A percentile compares a stretch with the other conserved stretches of the same genome.
phyloP scores from a whole-genome alignment of 1,140 invertebrate species.

The Apolygus lucorum region DNA sequence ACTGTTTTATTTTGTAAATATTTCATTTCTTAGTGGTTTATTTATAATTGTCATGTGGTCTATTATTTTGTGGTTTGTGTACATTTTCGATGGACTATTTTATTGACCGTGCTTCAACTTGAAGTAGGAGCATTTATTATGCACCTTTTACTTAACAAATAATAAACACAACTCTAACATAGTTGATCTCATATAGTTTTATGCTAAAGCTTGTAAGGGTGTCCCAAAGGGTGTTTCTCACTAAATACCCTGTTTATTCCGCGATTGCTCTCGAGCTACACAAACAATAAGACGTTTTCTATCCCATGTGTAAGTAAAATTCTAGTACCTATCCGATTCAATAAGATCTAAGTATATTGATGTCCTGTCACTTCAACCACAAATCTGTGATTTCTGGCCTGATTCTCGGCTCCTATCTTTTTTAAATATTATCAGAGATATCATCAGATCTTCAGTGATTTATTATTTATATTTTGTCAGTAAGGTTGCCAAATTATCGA shows the following conservation, averaged over 20 bases:
- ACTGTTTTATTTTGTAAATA: conserved; percentile 35
- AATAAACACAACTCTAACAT: not conserved
- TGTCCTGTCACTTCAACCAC: not conserved
- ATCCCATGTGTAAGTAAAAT: not conserved
- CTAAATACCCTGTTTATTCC: too few species aligned
- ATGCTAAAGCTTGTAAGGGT: not conserved
- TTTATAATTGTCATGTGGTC: conserved; percentile 36
- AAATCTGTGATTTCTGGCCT: not conserved
- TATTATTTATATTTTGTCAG: too few species aligned
- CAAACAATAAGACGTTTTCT: not conserved
- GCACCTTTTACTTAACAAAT: not conserved
- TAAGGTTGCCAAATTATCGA: too few species aligned
- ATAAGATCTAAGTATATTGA: not conserved
- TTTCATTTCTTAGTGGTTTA: conserved; percentile 34
- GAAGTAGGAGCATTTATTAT: not conserved
- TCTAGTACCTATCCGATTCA: not conserved
- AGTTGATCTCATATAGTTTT: not conserved
- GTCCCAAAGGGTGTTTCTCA: not conserved
- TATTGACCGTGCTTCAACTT: not conserved
- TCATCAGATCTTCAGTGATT: too few species aligned
- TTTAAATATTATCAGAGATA: too few species aligned
- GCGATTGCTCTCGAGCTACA: too few species aligned
- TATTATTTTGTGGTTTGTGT: conserved; percentile 16
- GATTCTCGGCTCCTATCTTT: not conserved
- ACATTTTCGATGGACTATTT: not conserved